phyloP scores from a whole-genome alignment of 1,140 invertebrate genomes.

The Eufriesea mexicana region DNA sequence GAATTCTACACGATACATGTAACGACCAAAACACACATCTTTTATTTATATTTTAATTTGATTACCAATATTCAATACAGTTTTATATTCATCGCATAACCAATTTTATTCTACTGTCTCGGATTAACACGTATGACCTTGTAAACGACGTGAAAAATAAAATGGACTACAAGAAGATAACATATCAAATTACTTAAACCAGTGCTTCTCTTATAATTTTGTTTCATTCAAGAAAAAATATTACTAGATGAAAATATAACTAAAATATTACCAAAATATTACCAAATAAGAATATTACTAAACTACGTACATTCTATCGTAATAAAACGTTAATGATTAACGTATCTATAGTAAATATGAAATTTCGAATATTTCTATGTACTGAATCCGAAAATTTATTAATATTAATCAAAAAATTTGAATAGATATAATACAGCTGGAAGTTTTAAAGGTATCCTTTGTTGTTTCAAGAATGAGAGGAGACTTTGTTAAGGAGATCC shows the following conservation, averaged over 20 bases:
- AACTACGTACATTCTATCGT: background rate
- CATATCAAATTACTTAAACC: background rate
- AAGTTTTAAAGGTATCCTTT: background rate
- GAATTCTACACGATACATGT: no score
- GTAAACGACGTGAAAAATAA: background rate
- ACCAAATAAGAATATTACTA: background rate
- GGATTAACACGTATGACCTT: background rate
- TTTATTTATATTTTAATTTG: no score
- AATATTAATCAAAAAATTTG: background rate
- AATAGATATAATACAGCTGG: background rate
- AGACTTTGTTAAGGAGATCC: background rate
- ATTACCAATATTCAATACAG: background rate
- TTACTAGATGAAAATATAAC: no score
- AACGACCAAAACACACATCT: no score
- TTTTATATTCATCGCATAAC: background rate
- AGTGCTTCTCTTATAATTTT: background rate
- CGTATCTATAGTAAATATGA: background rate
- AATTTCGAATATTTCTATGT: background rate
- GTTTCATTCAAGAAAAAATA: background rate
- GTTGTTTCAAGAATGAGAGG: constrained; percentile 1
- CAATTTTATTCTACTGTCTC: background rate
- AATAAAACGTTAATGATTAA: background rate
- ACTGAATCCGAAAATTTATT: background rate
- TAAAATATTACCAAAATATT: no score
- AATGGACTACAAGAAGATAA: background rate